Evolutionary conservation across 2,797 vertebrate species (phyloP), one percentile per base, ranked within the genome.

Genomic region (Acridotheres tristis): DNA sequence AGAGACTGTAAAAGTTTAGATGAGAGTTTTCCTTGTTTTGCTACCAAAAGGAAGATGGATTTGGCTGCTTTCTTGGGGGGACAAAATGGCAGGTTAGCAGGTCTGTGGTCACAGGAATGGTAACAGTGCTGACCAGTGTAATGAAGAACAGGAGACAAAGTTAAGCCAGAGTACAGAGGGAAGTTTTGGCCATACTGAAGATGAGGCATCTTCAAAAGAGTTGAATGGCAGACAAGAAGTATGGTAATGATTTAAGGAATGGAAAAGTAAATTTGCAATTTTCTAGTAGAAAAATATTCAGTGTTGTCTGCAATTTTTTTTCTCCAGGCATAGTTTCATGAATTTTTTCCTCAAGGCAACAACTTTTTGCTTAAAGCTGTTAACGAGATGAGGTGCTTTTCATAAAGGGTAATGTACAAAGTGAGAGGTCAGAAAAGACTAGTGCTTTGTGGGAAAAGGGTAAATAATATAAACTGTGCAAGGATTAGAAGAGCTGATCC

Each of bases 401-500:
- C 88, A 82, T 20, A 66, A 71, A 93, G 34, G 45, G 34, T 34
- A 73, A 69, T 16, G 38, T 59, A 93, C 74, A 90, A 92, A 90
- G 48, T 43, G 48, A 87, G 80, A 90, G 80, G 80, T 90, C 88
- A 90, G 36, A 86, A 76, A 87, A 55, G 32, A 94, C 67, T 47
- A 82, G 59, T 71, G 55, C 14, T 94, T 84, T 51, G 42, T 86
- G 63, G 74, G 88, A 82, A 82, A 85, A 89, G 45, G 23, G 74
- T 76, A 66, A 95, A 89, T 59, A 63, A 92, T 54, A 38, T 50
- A 90, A 87, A 81, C 77, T 93, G 82, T 74, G 30, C 9, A 81
- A 75, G 58, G 93, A 87, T 94, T 96, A 94, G 53, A 67, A 95
- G 53, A 62, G 17, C 6, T 95, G 93, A 91, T 82, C 54, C 80